These are phyloP conservation scores for Drosophila nigrodunni DNA, from an alignment of 1,140 invertebrate genomes.

Conservation along the genomic window DNA sequence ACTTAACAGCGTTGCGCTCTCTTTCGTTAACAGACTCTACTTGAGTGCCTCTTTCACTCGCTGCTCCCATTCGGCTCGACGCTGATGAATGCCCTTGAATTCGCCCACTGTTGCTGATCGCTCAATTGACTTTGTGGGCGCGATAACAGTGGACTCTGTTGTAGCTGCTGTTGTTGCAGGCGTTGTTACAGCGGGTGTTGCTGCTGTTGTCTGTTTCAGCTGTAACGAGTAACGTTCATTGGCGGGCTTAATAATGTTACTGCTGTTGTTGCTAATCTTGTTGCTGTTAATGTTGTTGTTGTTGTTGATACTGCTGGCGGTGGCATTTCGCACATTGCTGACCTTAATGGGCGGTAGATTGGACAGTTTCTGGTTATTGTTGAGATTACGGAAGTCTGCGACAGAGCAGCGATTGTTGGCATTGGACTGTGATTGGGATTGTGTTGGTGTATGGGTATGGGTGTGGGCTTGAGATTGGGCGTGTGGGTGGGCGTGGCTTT, in stretches of 20 bases:
- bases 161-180: not conserved
- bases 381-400: conserved; percentile 79
- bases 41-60: conserved; percentile 88
- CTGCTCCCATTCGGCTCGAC: conserved; percentile 90
- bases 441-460: not conserved
- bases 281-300: conserved; percentile 6
- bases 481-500: not conserved
- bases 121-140: conserved; percentile 68
- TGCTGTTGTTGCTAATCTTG: conserved; percentile 26
- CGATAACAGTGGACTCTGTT: conserved; percentile 2
- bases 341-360: conserved; percentile 74
- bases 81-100: conserved; percentile 89
- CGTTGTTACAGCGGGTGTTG: conserved; percentile 4
- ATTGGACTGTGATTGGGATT: conserved; percentile 4
- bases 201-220: conserved; percentile 1
- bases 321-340: conserved; percentile 48
- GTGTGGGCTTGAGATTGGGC: conserved; percentile 5
- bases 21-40: conserved; percentile 39
- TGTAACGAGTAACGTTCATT: conserved; percentile 53
- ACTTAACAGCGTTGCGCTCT: conserved; percentile 3
- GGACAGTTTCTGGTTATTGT: conserved; percentile 55
- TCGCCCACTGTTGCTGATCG: conserved; percentile 82
- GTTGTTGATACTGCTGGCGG: conserved; percentile 16
- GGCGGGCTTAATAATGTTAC: conserved; percentile 28
- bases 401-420: conserved; percentile 73